Conservation (phyloP, 1,140 invertebrate species). For the Chrysopa pallens region DNA sequence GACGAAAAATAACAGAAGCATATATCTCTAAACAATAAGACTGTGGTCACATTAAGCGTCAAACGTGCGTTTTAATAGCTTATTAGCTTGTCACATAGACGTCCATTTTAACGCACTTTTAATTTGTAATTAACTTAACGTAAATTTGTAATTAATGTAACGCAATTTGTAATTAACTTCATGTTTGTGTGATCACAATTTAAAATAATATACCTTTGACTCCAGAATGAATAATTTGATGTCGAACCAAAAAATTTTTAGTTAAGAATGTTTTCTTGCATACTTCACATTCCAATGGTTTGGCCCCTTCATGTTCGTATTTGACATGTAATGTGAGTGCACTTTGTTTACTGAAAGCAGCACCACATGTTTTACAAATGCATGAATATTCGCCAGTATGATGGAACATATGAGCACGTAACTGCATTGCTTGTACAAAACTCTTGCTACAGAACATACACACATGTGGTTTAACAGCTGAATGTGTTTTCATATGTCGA, state of each 20-base stretch:
- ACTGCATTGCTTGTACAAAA: constrained; percentile 11
- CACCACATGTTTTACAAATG: constrained; percentile 49
- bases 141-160: no score
- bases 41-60: no score
- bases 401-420: constrained; percentile 39
- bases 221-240: constrained; percentile 40
- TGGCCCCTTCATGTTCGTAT: constrained; percentile 43
- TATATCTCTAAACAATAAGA: no score
- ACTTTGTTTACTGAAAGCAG: constrained; percentile 35
- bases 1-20: no score
- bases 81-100: no score
- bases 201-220: constrained; percentile 31
- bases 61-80: no score
- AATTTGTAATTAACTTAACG: no score
- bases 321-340: constrained; percentile 29
- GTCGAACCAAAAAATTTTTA: constrained; percentile 44
- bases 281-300: constrained; percentile 35
- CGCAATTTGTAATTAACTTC: no score
- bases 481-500: constrained; percentile 18
- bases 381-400: constrained; percentile 56
- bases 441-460: constrained; percentile 13
- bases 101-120: no score
- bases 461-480: constrained; percentile 13
- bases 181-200: no score
- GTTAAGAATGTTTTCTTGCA: constrained; percentile 46